phyloP scores from a whole-genome alignment of 2,113 vertebrate genomes.

The Capra hircus region DNA sequence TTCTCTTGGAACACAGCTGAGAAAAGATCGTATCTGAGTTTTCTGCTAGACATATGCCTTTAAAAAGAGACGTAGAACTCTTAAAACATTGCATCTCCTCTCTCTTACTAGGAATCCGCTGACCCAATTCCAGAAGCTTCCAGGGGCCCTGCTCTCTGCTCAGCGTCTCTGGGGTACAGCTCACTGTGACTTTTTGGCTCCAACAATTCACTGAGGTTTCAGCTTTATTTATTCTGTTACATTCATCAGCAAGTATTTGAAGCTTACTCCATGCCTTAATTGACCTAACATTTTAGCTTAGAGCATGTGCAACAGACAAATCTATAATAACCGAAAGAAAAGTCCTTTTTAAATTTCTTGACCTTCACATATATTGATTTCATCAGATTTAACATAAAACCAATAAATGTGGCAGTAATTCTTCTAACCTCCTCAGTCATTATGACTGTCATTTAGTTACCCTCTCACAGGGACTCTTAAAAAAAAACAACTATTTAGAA shows the following conservation, averaged over 20 bases:
- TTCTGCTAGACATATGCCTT: not conserved
- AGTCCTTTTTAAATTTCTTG: not conserved
- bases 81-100: not conserved
- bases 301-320: not conserved
- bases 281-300: not conserved
- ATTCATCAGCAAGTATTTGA: not conserved
- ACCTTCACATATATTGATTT: not conserved
- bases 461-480: not conserved
- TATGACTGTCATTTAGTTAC: not conserved
- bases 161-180: not conserved
- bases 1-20: not conserved
- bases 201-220: not conserved
- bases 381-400: not conserved
- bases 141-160: not conserved
- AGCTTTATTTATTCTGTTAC: not conserved
- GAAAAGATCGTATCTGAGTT: not conserved
- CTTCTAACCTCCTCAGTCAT: not conserved
- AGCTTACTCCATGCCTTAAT: not conserved
- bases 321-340: not conserved
- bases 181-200: not conserved
- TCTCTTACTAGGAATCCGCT: not conserved
- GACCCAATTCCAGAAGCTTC: not conserved
- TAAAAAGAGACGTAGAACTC: not conserved
- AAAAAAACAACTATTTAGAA: not conserved
- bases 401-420: not conserved